Evolutionary conservation across 2,113 vertebrate species (phyloP).

Genomic region (Pycnonotus jocosus): DNA sequence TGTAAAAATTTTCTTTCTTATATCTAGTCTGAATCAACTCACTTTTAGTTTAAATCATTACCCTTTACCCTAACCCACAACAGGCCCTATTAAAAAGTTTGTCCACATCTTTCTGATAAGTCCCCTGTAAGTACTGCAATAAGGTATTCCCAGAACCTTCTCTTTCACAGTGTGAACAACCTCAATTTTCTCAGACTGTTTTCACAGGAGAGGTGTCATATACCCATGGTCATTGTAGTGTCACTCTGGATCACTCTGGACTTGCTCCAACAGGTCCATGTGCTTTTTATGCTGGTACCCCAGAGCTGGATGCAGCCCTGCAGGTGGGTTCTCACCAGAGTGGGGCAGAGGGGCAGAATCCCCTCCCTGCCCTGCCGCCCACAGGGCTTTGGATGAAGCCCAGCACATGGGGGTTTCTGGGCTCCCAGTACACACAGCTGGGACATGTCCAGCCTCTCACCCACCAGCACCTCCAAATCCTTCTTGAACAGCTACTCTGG

Average conservation of each 20-base stretch:
- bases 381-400: not conserved
- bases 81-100: not conserved
- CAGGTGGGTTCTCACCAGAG: not conserved
- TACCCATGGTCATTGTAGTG: not conserved
- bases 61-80: not conserved
- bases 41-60: not conserved
- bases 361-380: not conserved
- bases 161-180: not conserved
- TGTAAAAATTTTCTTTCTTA: not conserved
- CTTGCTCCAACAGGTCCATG: fast-evolving
- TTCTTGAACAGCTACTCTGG: not conserved
- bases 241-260: not conserved
- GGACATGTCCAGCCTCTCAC: not conserved
- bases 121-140: not conserved
- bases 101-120: not conserved
- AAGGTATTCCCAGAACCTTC: not conserved
- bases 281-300: not conserved
- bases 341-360: not conserved
- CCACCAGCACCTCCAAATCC: not conserved
- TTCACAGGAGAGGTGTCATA: not conserved
- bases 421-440: fast-evolving
- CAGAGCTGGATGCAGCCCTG: not conserved
- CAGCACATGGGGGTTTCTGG: not conserved
- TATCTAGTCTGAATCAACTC: not conserved
- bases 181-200: not conserved